Percentiles rank a stretch among this genome's conserved stretches.
These are phyloP conservation scores for Plutomurus gul DNA, from an alignment of 1,140 invertebrate species.

Conservation along the genomic window DNA sequence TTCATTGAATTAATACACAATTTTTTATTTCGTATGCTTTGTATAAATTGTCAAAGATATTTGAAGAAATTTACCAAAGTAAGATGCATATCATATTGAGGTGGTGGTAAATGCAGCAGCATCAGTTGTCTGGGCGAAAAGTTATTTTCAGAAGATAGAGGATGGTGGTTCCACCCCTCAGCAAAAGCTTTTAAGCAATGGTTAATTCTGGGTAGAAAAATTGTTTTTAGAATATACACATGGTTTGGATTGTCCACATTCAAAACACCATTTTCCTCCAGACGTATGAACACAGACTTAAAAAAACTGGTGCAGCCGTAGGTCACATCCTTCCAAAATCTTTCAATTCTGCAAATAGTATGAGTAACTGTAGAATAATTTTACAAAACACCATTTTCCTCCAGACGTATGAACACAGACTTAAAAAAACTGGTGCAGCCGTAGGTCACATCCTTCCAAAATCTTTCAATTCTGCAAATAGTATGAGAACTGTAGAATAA, in stretches of 20 bases:
- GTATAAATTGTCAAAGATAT: too few species aligned
- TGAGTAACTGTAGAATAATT: not conserved
- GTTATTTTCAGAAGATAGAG: constrained; percentile 39
- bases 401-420: not conserved
- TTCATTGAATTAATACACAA: too few species aligned
- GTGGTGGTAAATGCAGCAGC: constrained; percentile 25
- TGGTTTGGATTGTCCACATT: constrained; percentile 7
- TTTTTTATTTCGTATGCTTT: too few species aligned
- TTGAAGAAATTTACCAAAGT: too few species aligned
- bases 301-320: not conserved
- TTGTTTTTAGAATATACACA: constrained; percentile 16
- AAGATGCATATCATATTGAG: not conserved
- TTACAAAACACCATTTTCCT: not conserved
- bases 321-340: constrained; percentile 38
- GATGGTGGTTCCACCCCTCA: constrained; percentile 42
- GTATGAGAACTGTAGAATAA: not conserved
- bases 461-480: constrained; percentile 41
- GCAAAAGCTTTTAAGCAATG: not conserved
- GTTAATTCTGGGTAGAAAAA: constrained; percentile 44
- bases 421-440: not conserved
- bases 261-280: constrained; percentile 14
- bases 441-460: constrained; percentile 37
- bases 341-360: constrained; percentile 38
- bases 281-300: not conserved
- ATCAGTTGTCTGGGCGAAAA: constrained; percentile 40